Base-by-base conservation (phyloP, 2,797 vertebrate genomes). In the Chrysocyon brachyurus region DNA sequence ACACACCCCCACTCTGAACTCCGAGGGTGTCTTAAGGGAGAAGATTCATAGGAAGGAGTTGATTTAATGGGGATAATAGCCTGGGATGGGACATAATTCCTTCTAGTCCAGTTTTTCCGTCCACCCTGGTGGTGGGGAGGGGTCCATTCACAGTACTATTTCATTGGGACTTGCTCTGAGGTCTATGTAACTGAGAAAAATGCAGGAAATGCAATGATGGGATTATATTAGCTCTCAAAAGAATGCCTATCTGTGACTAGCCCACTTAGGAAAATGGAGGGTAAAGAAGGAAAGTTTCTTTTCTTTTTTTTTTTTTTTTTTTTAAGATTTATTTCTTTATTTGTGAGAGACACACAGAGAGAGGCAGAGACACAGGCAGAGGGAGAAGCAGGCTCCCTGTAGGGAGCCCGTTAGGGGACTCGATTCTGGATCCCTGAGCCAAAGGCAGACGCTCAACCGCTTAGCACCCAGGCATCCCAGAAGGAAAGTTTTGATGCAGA, bases 181-280 rank as follows among this genome's bases (percentile, higher is more conserved):
- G 31, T 63, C 36, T 16, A 31, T 0, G 1, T 46, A 54, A 75
- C 85, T 15, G 11, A 85, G 46, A 94, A 54, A 90, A 68, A 82
- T 17, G 5, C 28, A 78, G 56, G 87, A 31, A 70, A 87, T 24
- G 15, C 28, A 49, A 10, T 19, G 28, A 73, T 31, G 88, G 54
- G 52, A 17, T 86, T 56, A 9, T 61, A 68, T 78, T 73, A 19
- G 63, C 73, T 49, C 57, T 81, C 5, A 0, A 52, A 68, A 88
- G 61, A n/a, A 22, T 68, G 36, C 61, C 92, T 83, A 22, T 81
- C 75, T 95, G 40, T 52, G 49, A 90, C 72, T 78, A 72, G 12
- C 77, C 95, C 96, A 83, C 78, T 93, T 94, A 87, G 85, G 91
- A 87, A 95, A 70, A 70, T 64, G 40, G 64, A 87, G 7, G 40